Base-by-base conservation (phyloP, 2,113 vertebrate species). In the Bos javanicus region DNA sequence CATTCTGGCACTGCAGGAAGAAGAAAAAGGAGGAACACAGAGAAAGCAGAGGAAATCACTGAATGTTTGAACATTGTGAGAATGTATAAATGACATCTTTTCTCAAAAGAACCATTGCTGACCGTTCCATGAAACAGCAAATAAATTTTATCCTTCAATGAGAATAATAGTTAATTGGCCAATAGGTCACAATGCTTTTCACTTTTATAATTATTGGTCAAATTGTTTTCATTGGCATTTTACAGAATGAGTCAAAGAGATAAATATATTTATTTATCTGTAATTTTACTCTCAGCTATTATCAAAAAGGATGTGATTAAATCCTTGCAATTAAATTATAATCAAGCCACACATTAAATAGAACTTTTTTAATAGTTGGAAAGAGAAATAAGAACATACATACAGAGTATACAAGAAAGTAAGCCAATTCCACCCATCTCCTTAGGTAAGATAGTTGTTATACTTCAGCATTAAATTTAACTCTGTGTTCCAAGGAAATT, bases 81-180 rank as follows among this genome's bases (percentile, higher is more conserved):
- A 90, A 67, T 52, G 9, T 78, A 9, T 90, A 46, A 88, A 54
- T 36, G 12, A 78, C 43, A 88, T 84, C 26, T 85, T 94, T 90
- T 92, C 80, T 87, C 64, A 91, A 95, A 96, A 87, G 21, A 86
- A 76, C 7, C 60, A 6, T 94, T 95, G 30, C 23, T 85, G 48
- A 36, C n/a, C 92, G 52, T 85, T 92, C 26, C 39, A 30, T 52
- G 48, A 93, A 95, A 80, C 7, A 96, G 52, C 60, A 76, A 86
- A 87, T 91, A 87, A 60, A 71, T 96, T 60, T 90, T 94, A 87
- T 90, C 23, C 50, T 93, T 97, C 23, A 25, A n/a, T 87, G 71
- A 91, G 91, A 78, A 91, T 76, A 95, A 96, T 62, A 43, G 5
- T 74, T 78, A 93, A 82, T 83, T 86, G 43, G 12, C 17, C 30